Evolutionary conservation across 2,888 invertebrate species (phyloP), one percentile per base, ranked within the genome.

Genomic region (Cremastinae sp.): DNA sequence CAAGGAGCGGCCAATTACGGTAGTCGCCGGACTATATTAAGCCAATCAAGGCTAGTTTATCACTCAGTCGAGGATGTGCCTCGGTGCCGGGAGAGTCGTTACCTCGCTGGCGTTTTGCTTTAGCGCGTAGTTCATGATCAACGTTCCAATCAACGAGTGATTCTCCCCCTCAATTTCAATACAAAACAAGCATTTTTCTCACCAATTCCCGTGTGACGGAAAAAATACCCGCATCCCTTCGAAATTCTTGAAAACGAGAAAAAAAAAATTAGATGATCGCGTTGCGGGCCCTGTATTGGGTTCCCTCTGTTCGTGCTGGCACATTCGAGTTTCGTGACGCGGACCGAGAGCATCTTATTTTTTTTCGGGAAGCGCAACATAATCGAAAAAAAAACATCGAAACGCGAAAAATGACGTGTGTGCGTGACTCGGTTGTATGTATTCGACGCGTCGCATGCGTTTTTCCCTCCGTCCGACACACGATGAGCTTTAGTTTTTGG

Each of bases 41-140:
- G 91, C 91, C 92, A 92, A 93, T 93, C 92, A 92, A 92, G 91
- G 89, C 90, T 91, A 89, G 91, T 92, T 92, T 92, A 91, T 91
- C 90, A 91, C 90, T 90, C 92, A 92, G 92, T 91, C 86, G 90
- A 86, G 88, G 84, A 83, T 87, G 87, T 90, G 90, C 91, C 90
- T 90, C 84, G 88, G 90, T 89, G 90, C 82, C 86, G 90, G 84
- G 81, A 81, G 87, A 66, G 18, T 43, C 74, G 66, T 55, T 37
- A 74, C 56, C 18, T 58, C 53, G 20, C 14, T 35, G 12, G 28
- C 49, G 73, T 78, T 65, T 43, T 41, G 3, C 58, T 58, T 37
- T 37, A 35, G 18, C 12, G 45, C 45, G n/a, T n/a, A 41, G 28
- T 28, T 28, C 28, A 28, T 5, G 28, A 28, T 28, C 28, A 28